Percentiles rank a stretch among this genome's conserved stretches.
phyloP scores from a whole-genome alignment of 2,888 invertebrate genomes.

The Cryptus viduatorius region DNA sequence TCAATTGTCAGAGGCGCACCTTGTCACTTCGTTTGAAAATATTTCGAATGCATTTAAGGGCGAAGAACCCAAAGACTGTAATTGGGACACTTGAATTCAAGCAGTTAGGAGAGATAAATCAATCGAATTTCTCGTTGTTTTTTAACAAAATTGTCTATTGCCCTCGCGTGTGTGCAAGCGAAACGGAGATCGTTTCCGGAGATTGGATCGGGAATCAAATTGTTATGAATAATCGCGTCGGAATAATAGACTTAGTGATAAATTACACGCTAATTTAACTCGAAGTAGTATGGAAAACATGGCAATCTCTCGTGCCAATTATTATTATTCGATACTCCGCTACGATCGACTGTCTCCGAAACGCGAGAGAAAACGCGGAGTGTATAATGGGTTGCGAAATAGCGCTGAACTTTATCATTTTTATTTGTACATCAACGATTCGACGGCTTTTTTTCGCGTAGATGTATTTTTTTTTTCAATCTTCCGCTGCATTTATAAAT shows the following conservation, averaged over 20 bases:
- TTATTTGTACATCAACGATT: slow-evolving; percentile 31
- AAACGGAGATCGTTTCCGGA: not conserved
- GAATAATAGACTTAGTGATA: slow-evolving; percentile 55
- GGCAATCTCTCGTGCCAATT: slow-evolving; percentile 58
- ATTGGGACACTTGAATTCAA: not conserved
- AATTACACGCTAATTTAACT: slow-evolving; percentile 55
- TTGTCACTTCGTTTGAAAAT: not conserved
- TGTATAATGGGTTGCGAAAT: not conserved
- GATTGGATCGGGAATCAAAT: slow-evolving; percentile 9
- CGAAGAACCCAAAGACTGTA: not conserved
- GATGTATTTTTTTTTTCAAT: not conserved
- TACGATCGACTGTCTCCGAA: not conserved
- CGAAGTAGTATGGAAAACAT: not conserved
- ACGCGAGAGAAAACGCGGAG: not conserved
- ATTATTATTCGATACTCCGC: slow-evolving; percentile 46
- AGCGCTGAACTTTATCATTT: slow-evolving; percentile 13
- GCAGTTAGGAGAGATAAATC: not conserved
- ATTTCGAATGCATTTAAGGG: not conserved
- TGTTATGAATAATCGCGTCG: slow-evolving; percentile 58
- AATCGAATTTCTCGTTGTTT: slow-evolving; percentile 40
- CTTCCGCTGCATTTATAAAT: slow-evolving; percentile 39
- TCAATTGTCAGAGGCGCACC: not conserved
- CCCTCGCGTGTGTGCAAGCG: slow-evolving; percentile 16
- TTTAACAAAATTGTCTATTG: not conserved
- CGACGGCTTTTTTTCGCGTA: not conserved